A percentile compares a stretch with the other conserved stretches of the same genome.
Evolutionary conservation across 2,797 vertebrate genomes (phyloP).

Genomic region (Pseudopleuronectes americanus): DNA sequence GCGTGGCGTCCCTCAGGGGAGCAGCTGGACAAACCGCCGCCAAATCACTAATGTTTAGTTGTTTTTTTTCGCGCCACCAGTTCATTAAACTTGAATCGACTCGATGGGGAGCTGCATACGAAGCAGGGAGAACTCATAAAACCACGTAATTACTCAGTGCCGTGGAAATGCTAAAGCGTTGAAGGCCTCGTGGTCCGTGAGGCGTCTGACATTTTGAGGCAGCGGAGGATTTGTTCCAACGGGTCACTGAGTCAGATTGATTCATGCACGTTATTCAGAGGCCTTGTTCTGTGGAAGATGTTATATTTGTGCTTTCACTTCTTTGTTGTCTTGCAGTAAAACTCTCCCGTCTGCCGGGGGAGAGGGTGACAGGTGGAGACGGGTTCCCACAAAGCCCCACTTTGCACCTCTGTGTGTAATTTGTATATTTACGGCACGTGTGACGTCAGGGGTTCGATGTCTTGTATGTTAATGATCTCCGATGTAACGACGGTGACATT

Average conservation of each 20-base stretch:
- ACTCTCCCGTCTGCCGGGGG: conserved; percentile 8
- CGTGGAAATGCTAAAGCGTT: conserved; percentile 25
- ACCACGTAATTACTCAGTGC: conserved; percentile 39
- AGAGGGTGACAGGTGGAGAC: conserved; percentile 20
- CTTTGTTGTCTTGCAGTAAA: conserved; percentile 64
- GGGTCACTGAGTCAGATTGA: conserved; percentile 65
- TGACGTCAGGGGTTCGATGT: conserved; percentile 54
- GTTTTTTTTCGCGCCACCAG: conserved; percentile 45
- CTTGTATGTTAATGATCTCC: conserved; percentile 64
- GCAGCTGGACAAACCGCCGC: conserved; percentile 66
- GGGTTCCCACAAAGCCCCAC: conserved; percentile 50
- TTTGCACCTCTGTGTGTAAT: conserved; percentile 46
- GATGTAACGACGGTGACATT: conserved; percentile 69
- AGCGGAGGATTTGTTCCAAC: conserved; percentile 45
- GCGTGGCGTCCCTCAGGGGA: conserved; percentile 48
- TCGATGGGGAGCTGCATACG: conserved; percentile 16
- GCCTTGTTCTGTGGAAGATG: conserved; percentile 41
- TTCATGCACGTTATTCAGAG: conserved; percentile 66
- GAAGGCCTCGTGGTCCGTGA: conserved; percentile 31
- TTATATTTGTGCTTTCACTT: conserved; percentile 56
- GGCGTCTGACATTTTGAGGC: conserved; percentile 71
- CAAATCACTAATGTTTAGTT: conserved; percentile 46
- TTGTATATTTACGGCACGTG: conserved; percentile 68
- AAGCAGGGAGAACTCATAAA: conserved; percentile 45
- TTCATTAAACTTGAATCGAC: conserved; percentile 64